Base-by-base conservation (phyloP, 2,113 vertebrate species). In the Clupea harengus region DNA sequence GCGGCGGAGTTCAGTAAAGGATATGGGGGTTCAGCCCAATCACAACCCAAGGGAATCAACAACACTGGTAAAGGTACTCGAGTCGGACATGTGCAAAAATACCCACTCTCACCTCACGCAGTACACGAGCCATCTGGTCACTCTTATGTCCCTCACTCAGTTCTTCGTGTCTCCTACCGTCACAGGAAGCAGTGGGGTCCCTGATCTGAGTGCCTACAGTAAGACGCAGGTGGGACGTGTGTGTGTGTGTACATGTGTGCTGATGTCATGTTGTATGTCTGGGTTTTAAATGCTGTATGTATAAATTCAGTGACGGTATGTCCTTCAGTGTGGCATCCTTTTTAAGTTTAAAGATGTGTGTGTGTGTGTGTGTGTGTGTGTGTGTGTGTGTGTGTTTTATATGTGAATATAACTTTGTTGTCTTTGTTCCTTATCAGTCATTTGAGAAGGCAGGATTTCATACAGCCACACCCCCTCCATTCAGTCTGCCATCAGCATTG, bases 371-470 rank as follows among this genome's bases (percentile, higher is more conserved):
- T 47, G 1, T 22, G 0, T 60, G 32, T 50, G 10, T 20, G 9
- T 81, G 25, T 28, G 8, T 60, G 10, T 57, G 28, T 83, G 17
- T 67, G 13, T 25, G 45, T 22, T 22, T 8, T 28, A 15, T 32
- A 28, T 72, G n/a, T 25, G 25, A 28, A 10, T 67, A 6, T 67
- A 28, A 28, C 7, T 7, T 9, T 67, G n/a, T 64, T 10, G 4
- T 67, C 44, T 15, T 25, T 78, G 39, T 10, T 39, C 4, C 54
- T 39, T 84, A 28, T 4, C 92, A 99, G 98, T 94, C 96, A 0
- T 99, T 97, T 93, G 98, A 99, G 92, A 99, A 99, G 92, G 98
- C 99, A 95, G 97, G 97, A 92, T 99, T 99, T 94, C 97, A 99
- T 0, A 95, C 98, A 2, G 98, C 96, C 82, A 98, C 98, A 0